Evolutionary conservation across 1,140 invertebrate genomes (phyloP).

Genomic region (Pinna nobilis): DNA sequence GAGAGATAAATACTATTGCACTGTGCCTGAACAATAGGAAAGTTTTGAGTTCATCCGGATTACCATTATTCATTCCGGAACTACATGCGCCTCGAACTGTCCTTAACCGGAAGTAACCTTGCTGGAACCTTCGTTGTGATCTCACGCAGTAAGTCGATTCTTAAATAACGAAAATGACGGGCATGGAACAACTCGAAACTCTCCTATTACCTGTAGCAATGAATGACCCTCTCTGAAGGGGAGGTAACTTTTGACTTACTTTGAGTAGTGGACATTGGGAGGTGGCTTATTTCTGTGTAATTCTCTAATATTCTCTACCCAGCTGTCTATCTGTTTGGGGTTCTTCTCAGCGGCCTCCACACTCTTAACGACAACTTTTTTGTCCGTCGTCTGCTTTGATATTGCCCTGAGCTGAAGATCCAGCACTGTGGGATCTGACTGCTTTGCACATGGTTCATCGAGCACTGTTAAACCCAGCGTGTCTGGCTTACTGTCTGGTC

Average conservation of each 20-base stretch:
- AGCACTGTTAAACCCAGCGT: slow-evolving; percentile 89
- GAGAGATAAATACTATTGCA: no score
- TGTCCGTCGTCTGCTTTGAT: slow-evolving; percentile 81
- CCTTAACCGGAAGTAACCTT: no score
- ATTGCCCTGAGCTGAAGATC: slow-evolving; percentile 94
- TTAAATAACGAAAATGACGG: neutral
- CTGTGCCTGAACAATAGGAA: no score
- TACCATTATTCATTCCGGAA: no score
- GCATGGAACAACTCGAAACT: no score
- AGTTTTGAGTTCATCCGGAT: no score
- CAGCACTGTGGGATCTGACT: slow-evolving; percentile 95
- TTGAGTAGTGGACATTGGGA: slow-evolving; percentile 87
- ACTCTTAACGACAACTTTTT: slow-evolving; percentile 84
- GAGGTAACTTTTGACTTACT: no score
- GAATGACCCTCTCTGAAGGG: no score
- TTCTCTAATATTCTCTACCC: slow-evolving; percentile 94
- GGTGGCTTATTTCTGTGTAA: slow-evolving; percentile 90
- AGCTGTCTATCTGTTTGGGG: slow-evolving; percentile 90
- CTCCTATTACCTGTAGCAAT: no score
- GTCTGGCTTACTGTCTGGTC: slow-evolving; percentile 85
- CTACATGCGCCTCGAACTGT: no score
- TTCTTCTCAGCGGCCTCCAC: slow-evolving; percentile 91
- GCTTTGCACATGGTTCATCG: slow-evolving; percentile 95
- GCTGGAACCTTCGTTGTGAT: no score
- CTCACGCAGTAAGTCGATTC: neutral